Evolutionary conservation across 2,888 invertebrate species (phyloP).

Genomic region (Baccha elongata): DNA sequence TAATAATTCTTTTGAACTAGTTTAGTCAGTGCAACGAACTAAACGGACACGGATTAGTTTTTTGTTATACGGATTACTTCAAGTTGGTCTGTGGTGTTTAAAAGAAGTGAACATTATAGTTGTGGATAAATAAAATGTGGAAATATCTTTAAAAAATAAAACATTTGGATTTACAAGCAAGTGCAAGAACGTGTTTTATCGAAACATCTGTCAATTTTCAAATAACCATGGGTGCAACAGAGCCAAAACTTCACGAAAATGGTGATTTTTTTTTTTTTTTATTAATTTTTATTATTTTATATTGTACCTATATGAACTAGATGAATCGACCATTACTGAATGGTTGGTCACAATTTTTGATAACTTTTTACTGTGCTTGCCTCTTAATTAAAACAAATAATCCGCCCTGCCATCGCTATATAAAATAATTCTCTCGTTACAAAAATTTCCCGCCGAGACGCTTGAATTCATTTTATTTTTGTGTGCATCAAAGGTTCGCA

Average conservation of each 20-base stretch:
- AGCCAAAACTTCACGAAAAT: slow-evolving; percentile 40
- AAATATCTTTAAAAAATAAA: background rate
- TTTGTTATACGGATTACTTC: slow-evolving; percentile 1
- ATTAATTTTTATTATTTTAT: too few species aligned
- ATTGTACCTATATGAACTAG: too few species aligned
- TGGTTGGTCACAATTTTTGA: too few species aligned
- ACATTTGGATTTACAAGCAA: slow-evolving; percentile 3
- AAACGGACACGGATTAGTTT: slow-evolving; percentile 33
- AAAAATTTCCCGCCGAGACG: too few species aligned
- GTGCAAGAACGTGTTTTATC: background rate
- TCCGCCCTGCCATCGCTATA: too few species aligned
- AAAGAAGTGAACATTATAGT: background rate
- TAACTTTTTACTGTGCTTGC: too few species aligned
- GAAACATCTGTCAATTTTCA: slow-evolving; percentile 4
- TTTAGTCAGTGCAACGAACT: slow-evolving; percentile 55
- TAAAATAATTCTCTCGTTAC: too few species aligned
- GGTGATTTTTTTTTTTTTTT: slow-evolving; percentile 45
- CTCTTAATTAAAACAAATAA: too few species aligned
- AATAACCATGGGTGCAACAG: slow-evolving; percentile 42
- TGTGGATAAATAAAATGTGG: slow-evolving; percentile 26
- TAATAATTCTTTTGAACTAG: slow-evolving; percentile 6
- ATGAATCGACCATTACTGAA: too few species aligned
- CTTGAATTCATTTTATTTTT: too few species aligned
- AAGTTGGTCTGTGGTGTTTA: background rate
- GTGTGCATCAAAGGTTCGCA: too few species aligned